Percentiles rank a stretch among this genome's conserved stretches.
Evolutionary conservation across 2,888 invertebrate species (phyloP).

Genomic region (Epirrhoe alternata): DNA sequence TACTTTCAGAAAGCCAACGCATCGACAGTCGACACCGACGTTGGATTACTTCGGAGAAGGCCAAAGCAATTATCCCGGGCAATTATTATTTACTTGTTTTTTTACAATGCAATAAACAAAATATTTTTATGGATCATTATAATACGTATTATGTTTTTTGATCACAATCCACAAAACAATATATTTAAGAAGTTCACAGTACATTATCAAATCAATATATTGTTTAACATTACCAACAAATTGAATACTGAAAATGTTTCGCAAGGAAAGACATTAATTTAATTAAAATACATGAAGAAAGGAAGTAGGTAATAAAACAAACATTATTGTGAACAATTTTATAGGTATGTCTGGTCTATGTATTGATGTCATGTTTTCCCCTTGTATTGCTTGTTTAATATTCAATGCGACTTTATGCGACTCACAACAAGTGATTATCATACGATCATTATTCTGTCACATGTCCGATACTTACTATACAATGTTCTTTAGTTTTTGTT

Average conservation of each 20-base stretch:
- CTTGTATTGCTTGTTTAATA: slow-evolving; percentile 62
- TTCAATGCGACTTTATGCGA: slow-evolving; percentile 68
- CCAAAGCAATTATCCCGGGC: slow-evolving; percentile 45
- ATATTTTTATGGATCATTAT: slow-evolving; percentile 3
- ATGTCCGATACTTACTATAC: slow-evolving; percentile 63
- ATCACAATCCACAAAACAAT: slow-evolving; percentile 14
- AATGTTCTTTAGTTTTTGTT: slow-evolving; percentile 65
- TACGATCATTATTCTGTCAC: slow-evolving; percentile 71
- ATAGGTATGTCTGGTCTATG: slow-evolving; percentile 43
- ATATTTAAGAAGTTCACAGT: slow-evolving; percentile 7
- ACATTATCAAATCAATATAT: no score
- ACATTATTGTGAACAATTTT: slow-evolving; percentile 26
- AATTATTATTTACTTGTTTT: slow-evolving; percentile 40
- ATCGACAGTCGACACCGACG: slow-evolving; percentile 21
- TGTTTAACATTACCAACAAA: slow-evolving; percentile 1
- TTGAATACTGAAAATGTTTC: slow-evolving; percentile 12
- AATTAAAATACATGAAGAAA: slow-evolving; percentile 25
- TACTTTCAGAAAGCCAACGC: slow-evolving; percentile 43
- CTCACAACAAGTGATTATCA: slow-evolving; percentile 69
- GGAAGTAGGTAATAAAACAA: slow-evolving; percentile 39
- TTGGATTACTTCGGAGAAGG: slow-evolving; percentile 47
- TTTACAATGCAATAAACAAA: slow-evolving; percentile 30
- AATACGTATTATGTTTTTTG: slow-evolving; percentile 6
- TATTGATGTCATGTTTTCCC: slow-evolving; percentile 56
- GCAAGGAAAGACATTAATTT: slow-evolving; percentile 11